Evolutionary conservation across 2,113 vertebrate species (phyloP), one percentile per base, ranked within the genome.

Genomic region (Ranitomeya variabilis): DNA sequence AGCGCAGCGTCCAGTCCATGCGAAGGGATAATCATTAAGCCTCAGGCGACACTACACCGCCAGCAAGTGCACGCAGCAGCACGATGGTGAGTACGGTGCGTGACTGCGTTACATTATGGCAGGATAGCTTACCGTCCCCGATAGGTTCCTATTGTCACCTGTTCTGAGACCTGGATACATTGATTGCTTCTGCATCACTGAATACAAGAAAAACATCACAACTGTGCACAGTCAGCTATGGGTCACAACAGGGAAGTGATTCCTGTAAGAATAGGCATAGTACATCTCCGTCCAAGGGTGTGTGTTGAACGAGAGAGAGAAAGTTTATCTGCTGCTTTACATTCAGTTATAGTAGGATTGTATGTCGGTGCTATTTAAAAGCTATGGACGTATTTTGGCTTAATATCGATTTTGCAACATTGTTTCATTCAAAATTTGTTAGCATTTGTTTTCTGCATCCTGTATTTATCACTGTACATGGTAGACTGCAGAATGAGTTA

Each of bases 21-120:
- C 62, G 55, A 52, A 52, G 77, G 71, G 45, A 87, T 87, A 87
- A 87, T 87, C 23, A 87, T 80, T 87, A 87, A 87, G 8, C 6
- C 60, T 3, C 45, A 18, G 23, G 55, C 73, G 3, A 71, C 18
- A 73, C 82, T 13, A 4, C 16, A 71, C 67, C 19, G 45, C 9
- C 64, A 76, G 8, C 12, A 3, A 83, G 60, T 51, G 8, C 78
- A 26, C 89, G 11, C 59, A 31, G 3, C 0, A 0, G 0, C 57
- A 86, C 37, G 1, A 93, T 92, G 92, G 93, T 93, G 91, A 92
- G 93, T 91, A 81, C 60, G 86, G 10, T 14, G 23, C 78, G 73
- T 71, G 14, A 31, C 12, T 15, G 4, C 3, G 8, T 7, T 67
- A 7, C 9, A 66, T 66, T 12, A 21, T 21, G 4, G 62, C 62